Percentiles rank a stretch among this genome's conserved stretches.
Evolutionary conservation across 2,888 invertebrate species (phyloP).

Genomic region (Anagyrus pseudococci): DNA sequence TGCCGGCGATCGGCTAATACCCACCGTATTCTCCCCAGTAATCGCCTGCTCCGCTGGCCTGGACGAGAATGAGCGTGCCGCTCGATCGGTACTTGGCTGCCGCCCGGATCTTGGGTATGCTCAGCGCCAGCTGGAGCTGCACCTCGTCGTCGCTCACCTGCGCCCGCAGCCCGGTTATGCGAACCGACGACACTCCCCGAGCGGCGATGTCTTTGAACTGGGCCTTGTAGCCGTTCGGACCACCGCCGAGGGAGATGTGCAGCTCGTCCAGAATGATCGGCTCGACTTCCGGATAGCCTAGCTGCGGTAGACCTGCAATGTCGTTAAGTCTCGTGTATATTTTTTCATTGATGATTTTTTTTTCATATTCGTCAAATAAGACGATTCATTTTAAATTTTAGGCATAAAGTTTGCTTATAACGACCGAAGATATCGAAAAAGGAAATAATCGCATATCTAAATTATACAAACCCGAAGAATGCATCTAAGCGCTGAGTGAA

Average conservation of each 20-base stretch:
- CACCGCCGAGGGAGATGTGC: slow-evolving; percentile 78
- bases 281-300: slow-evolving; percentile 67
- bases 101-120: slow-evolving; percentile 80
- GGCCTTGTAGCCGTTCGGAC: slow-evolving; percentile 83
- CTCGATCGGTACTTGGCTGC: slow-evolving; percentile 82
- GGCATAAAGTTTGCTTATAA: too few relatives aligned
- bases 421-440: too few relatives aligned
- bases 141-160: slow-evolving; percentile 67
- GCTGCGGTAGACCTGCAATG: slow-evolving; percentile 53
- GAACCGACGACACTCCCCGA: slow-evolving; percentile 80
- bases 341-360: too few relatives aligned
- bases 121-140: slow-evolving; percentile 82
- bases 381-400: too few relatives aligned
- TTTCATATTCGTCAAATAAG: too few relatives aligned
- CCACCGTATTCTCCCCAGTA: slow-evolving; percentile 90
- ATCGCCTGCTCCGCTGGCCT: slow-evolving; percentile 85
- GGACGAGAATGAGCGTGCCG: slow-evolving; percentile 79
- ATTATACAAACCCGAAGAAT: too few relatives aligned
- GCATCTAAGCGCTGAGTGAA: too few relatives aligned
- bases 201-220: slow-evolving; percentile 82
- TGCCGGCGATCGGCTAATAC: slow-evolving; percentile 26
- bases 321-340: too few relatives aligned
- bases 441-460: too few relatives aligned
- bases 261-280: slow-evolving; percentile 85
- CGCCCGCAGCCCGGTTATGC: slow-evolving; percentile 80